Evolutionary conservation across 2,888 invertebrate genomes (phyloP).

Genomic region (Limnephilus rhombicus): DNA sequence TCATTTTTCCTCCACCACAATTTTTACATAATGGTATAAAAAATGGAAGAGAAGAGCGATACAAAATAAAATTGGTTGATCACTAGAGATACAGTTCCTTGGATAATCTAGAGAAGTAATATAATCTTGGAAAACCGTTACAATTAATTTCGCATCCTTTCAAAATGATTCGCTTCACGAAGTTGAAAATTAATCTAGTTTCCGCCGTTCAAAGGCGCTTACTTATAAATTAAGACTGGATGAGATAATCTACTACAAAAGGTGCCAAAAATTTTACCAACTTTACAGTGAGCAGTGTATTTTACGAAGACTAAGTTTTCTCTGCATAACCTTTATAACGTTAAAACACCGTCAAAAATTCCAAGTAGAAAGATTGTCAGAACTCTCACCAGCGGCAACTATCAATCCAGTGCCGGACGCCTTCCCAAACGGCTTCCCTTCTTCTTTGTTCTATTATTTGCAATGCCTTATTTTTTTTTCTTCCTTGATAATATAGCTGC

Average conservation of each 20-base stretch:
- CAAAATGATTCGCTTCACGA: neutral
- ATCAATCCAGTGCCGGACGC: neutral
- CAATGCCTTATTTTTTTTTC: neutral
- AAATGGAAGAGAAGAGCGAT: neutral
- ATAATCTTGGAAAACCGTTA: neutral
- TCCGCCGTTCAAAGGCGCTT: neutral
- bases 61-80: neutral
- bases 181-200: neutral
- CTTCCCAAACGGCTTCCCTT: neutral
- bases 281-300: neutral
- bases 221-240: neutral
- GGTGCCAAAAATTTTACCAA: neutral
- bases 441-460: neutral
- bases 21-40: neutral
- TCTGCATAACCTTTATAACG: neutral
- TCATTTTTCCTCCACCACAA: neutral
- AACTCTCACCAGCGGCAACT: neutral
- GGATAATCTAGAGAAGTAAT: neutral
- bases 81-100: neutral
- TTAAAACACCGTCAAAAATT: neutral
- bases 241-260: neutral
- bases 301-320: neutral
- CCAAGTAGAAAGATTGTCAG: too few relatives aligned
- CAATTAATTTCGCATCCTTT: neutral
- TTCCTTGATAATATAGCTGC: neutral